Base-by-base conservation (phyloP, 2,797 vertebrate genomes). In the Gymnoscopelus braueri region DNA sequence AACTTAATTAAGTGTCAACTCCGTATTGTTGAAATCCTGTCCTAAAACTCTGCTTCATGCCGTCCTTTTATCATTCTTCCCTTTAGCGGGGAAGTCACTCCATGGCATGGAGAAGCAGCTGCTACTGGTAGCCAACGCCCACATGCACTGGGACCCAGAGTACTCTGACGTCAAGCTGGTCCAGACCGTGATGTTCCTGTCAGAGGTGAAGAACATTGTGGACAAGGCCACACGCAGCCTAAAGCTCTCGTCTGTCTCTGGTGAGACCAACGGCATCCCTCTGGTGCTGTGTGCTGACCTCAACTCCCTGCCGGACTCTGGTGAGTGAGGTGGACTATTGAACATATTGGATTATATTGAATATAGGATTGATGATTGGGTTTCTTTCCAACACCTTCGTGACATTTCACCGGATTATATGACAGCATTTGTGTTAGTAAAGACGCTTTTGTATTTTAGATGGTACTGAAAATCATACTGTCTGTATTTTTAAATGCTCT, bases 171-270 rank as follows among this genome's bases (percentile, higher is more conserved):
- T 99, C 70, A 99, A 99, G 87, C 91, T 99, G 87, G 96, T 99
- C 71, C 97, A 99, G 86, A 99, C 97, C 77, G 98, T 99, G 97
- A 99, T 99, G 97, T 99, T 99, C 92, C 93, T 99, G 81, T 99
- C 97, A 0, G 97, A 99, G 87, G 96, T 98, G 84, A 98, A 98
- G 91, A 98, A 95, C 90, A 98, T 99, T 58, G 97, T 98, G 87
- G 97, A 99, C 90, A 97, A 98, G 93, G 97, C 97, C 83, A 96
- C 95, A 49, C 96, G 96, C 87, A 97, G 91, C 88, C 95, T 97
- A 83, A 97, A 96, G 87, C 92, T 96, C 81, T 95, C 92, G 80
- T 94, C 94, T 0, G 80, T 95, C 73, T 94, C 96, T 13, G 97
- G 96, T 81, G 97, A 99, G 72, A 93, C 93, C 90, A 96, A 95